Conservation (phyloP, 2,797 vertebrate genomes). For the Sebastes flavidus region DNA sequence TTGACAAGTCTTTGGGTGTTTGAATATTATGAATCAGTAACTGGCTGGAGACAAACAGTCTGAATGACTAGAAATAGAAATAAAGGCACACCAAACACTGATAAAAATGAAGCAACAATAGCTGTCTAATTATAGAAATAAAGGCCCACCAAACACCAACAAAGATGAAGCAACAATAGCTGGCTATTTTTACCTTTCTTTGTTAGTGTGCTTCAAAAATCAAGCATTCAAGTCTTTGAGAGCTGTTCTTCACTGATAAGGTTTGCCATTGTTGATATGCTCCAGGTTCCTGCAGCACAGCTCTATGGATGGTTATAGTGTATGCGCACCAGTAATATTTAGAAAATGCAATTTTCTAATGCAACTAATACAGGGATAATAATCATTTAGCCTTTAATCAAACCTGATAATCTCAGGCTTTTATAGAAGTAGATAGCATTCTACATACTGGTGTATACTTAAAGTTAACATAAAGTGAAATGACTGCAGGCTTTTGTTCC, state of each 20-base stretch:
- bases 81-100: background rate
- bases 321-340: slow-evolving; percentile 7
- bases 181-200: slow-evolving; percentile 2
- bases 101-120: slow-evolving; percentile 17
- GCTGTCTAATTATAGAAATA: slow-evolving; percentile 2
- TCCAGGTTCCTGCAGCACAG: background rate
- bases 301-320: background rate
- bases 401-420: background rate
- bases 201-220: background rate
- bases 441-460: background rate
- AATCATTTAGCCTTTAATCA: background rate
- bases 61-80: slow-evolving; percentile 22
- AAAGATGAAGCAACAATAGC: slow-evolving; percentile 21
- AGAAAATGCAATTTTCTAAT: background rate
- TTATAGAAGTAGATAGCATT: background rate
- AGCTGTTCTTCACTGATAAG: slow-evolving; percentile 13
- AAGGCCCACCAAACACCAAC: background rate
- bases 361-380: background rate
- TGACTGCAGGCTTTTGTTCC: background rate
- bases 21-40: background rate
- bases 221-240: background rate
- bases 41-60: slow-evolving; percentile 1
- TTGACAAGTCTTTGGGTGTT: slow-evolving; percentile 16
- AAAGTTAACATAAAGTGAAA: no score
- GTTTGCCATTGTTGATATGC: background rate